Evolutionary conservation across 1,140 invertebrate genomes (phyloP).

Genomic region (Manduca sexta): DNA sequence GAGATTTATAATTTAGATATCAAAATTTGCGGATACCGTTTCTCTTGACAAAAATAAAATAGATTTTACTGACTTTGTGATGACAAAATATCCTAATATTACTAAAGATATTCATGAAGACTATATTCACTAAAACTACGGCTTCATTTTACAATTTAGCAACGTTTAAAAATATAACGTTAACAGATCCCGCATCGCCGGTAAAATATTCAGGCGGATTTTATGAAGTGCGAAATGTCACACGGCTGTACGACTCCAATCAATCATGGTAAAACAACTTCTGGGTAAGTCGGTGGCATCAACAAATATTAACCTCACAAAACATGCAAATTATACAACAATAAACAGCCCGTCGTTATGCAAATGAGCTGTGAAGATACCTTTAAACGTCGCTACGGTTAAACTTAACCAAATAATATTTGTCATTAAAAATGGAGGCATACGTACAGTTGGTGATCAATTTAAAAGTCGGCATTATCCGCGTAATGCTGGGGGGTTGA

Average conservation of each 20-base stretch:
- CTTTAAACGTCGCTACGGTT: constrained; percentile 56
- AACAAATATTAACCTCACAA: constrained; percentile 40
- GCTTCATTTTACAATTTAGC: no score
- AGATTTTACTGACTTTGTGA: no score
- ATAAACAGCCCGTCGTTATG: constrained; percentile 29
- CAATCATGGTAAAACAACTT: constrained; percentile 50
- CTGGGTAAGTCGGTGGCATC: constrained; percentile 47
- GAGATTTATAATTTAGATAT: no score
- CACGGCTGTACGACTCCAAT: constrained; percentile 29
- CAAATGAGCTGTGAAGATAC: constrained; percentile 32
- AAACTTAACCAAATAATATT: constrained; percentile 63
- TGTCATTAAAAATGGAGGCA: constrained; percentile 26
- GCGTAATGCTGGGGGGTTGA: constrained; percentile 50
- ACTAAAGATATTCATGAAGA: no score
- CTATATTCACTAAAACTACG: no score
- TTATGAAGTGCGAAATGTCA: constrained; percentile 47
- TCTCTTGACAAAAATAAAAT: no score
- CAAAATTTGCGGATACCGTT: no score
- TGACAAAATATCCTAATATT: no score
- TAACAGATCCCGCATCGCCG: no score
- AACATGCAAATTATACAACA: constrained; percentile 39
- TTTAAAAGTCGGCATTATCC: constrained; percentile 67
- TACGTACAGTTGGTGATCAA: constrained; percentile 62
- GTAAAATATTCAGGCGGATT: background rate
- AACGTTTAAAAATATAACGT: no score